Evolutionary conservation across 2,888 invertebrate species (phyloP).

Genomic region (Eudemis profundana): DNA sequence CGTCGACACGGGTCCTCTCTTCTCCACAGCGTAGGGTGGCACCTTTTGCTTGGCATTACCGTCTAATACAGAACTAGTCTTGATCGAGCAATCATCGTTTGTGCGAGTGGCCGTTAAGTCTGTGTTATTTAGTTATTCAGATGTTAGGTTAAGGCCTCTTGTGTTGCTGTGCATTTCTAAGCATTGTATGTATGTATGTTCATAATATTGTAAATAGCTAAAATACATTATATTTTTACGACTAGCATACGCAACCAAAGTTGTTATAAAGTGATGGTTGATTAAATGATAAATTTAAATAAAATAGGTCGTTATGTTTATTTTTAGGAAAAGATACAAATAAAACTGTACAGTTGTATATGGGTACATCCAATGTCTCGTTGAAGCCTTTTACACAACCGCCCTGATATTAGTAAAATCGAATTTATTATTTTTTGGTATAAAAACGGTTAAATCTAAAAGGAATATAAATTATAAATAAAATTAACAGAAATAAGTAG

Average conservation of each 20-base stretch:
- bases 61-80: constrained; percentile 61
- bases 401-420: constrained; percentile 81
- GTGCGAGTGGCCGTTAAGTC: constrained; percentile 77
- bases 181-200: constrained; percentile 87
- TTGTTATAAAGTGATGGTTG: constrained; percentile 86
- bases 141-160: constrained; percentile 78
- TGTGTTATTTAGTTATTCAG: constrained; percentile 83
- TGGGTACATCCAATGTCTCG: constrained; percentile 71
- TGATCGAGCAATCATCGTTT: constrained; percentile 66
- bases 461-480: constrained; percentile 52
- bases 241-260: constrained; percentile 86
- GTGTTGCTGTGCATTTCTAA: constrained; percentile 85
- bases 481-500: constrained; percentile 57
- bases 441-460: constrained; percentile 57
- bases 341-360: constrained; percentile 69
- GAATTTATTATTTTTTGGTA: constrained; percentile 78
- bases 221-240: constrained; percentile 85
- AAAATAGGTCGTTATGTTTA: constrained; percentile 83
- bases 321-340: constrained; percentile 74
- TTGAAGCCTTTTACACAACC: constrained; percentile 79
- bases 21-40: constrained; percentile 7
- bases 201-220: constrained; percentile 83
- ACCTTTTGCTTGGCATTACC: constrained; percentile 11
- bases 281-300: constrained; percentile 83
- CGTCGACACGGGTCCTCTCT: constrained; percentile 20